phyloP scores from a whole-genome alignment of 1,140 invertebrate species.

The Zeugodacus cucurbitae region DNA sequence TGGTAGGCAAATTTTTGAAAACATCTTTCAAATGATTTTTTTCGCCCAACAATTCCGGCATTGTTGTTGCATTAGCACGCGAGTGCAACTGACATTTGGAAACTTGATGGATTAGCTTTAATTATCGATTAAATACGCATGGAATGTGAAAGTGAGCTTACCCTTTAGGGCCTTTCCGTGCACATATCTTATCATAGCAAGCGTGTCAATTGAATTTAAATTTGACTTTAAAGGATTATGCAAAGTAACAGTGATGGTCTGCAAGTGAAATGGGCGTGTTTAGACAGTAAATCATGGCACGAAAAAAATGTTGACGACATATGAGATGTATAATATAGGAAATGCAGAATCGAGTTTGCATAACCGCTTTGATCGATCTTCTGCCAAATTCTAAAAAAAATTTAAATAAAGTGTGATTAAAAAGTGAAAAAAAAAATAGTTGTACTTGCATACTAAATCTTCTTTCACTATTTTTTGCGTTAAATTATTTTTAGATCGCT shows the following conservation, averaged over 20 bases:
- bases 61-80: background rate
- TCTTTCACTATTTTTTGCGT: background rate
- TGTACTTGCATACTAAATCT: background rate
- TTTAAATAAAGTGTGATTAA: background rate
- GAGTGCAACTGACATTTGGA: conserved; percentile 41
- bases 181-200: background rate
- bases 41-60: background rate
- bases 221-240: background rate
- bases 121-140: conserved; percentile 40
- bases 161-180: background rate
- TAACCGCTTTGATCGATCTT: conserved; percentile 26
- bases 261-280: conserved; percentile 10
- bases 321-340: background rate
- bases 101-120: conserved; percentile 43
- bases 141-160: background rate
- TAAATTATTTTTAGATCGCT: background rate
- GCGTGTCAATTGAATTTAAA: conserved; percentile 37
- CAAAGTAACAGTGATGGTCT: background rate
- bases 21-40: conserved; percentile 8
- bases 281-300: conserved; percentile 22
- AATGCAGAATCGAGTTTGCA: background rate
- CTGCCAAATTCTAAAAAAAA: background rate
- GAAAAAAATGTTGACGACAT: background rate
- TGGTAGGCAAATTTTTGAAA: conserved; percentile 33
- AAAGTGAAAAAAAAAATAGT: background rate